Evolutionary conservation across 2,113 vertebrate genomes (phyloP).

Genomic region (Chionomys nivalis): DNA sequence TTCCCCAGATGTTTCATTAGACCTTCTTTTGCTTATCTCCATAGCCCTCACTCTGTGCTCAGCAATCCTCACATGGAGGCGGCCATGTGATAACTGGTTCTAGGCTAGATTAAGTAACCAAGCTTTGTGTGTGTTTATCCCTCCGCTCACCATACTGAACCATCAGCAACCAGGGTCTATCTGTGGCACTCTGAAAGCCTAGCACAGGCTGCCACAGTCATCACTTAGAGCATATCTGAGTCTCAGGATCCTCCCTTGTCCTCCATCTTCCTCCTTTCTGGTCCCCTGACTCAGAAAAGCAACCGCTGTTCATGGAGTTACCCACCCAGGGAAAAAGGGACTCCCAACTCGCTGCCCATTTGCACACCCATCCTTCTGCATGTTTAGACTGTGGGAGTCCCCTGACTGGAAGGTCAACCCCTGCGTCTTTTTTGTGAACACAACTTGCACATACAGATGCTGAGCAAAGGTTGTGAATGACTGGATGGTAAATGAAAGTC

Average conservation of each 20-base stretch:
- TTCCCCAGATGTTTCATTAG: not conserved
- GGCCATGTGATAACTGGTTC: fast-evolving
- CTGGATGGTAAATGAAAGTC: not conserved
- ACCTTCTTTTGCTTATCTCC: not conserved
- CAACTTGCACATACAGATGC: fast-evolving
- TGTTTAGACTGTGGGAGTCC: no score
- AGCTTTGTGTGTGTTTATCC: fast-evolving
- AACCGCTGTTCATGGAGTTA: not conserved
- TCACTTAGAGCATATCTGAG: fast-evolving
- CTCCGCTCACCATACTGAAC: not conserved
- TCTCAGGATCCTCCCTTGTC: not conserved
- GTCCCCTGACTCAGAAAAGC: not conserved
- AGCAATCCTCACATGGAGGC: fast-evolving
- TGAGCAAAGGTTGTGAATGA: not conserved
- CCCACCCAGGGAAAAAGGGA: not conserved
- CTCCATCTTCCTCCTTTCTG: not conserved
- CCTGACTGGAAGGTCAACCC: no score
- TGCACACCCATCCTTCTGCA: fast-evolving
- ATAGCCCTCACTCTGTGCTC: fast-evolving
- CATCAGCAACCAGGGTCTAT: not conserved
- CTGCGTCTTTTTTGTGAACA: not conserved
- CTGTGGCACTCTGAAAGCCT: not conserved
- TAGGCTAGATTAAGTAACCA: not conserved
- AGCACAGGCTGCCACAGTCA: not conserved
- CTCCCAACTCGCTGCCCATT: not conserved